Conservation (phyloP, 2,888 invertebrate genomes). For the Dioctria linearis region DNA sequence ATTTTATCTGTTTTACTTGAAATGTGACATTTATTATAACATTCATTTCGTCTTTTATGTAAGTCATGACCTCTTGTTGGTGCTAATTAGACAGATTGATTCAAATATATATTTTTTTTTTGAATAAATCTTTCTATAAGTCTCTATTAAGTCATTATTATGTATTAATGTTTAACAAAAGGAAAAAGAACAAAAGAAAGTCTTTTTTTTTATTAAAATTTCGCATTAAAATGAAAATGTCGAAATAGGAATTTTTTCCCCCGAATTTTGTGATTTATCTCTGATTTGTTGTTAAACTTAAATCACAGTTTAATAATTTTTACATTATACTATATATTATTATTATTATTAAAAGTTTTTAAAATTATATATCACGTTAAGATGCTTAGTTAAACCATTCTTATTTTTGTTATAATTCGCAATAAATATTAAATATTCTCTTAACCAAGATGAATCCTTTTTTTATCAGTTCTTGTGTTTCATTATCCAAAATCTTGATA, state of each 20-base stretch:
- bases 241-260: neutral
- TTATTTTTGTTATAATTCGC: conserved; percentile 2
- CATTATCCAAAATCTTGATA: too few species aligned
- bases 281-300: neutral
- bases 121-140: neutral
- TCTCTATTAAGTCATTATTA: conserved; percentile 2
- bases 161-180: neutral
- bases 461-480: neutral
- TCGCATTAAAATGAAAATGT: too few species aligned
- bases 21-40: neutral
- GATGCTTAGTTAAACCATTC: neutral
- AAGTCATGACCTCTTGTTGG: conserved; percentile 34
- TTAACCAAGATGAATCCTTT: neutral
- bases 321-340: neutral
- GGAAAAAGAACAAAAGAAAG: neutral
- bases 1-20: neutral
- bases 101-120: conserved; percentile 20
- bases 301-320: neutral
- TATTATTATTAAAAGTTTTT: too few species aligned
- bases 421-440: conserved; percentile 5
- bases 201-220: too few species aligned
- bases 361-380: neutral
- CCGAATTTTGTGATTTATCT: neutral
- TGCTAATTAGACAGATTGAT: conserved; percentile 41
- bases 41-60: conserved; percentile 4